A percentile compares a stretch with the other conserved stretches of the same genome.
Evolutionary conservation across 1,140 invertebrate genomes (phyloP).

Genomic region (Macrosteles quadrilineatus): DNA sequence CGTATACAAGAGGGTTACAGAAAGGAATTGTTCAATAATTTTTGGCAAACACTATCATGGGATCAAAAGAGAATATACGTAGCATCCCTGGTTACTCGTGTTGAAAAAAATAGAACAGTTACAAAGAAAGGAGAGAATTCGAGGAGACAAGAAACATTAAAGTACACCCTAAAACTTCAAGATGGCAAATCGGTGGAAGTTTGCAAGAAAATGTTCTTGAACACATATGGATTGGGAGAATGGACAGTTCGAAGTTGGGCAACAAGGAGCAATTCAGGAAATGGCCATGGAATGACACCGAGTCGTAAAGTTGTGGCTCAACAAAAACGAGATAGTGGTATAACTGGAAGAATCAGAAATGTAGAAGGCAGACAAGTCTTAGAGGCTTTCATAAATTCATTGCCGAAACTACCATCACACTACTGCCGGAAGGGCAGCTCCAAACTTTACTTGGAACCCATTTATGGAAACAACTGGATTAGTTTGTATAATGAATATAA

Average conservation of each 20-base stretch:
- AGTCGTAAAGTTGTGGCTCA: neutral
- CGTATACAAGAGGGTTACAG: slow-evolving; percentile 9
- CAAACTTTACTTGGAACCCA: slow-evolving; percentile 31
- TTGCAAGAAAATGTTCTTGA: slow-evolving; percentile 23
- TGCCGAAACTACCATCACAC: slow-evolving; percentile 32
- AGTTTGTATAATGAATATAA: slow-evolving; percentile 20
- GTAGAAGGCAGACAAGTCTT: slow-evolving; percentile 12
- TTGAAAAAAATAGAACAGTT: slow-evolving; percentile 18
- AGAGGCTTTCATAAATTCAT: slow-evolving; percentile 4
- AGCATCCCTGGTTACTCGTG: neutral
- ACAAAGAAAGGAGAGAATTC: slow-evolving; percentile 14
- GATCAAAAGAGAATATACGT: slow-evolving; percentile 26
- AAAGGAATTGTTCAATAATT: slow-evolving; percentile 10
- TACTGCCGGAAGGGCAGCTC: slow-evolving; percentile 27
- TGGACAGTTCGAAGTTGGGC: slow-evolving; percentile 26
- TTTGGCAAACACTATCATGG: slow-evolving; percentile 25
- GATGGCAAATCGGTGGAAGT: slow-evolving; percentile 4
- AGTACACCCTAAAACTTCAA: slow-evolving; percentile 18
- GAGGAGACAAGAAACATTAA: slow-evolving; percentile 8
- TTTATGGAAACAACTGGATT: slow-evolving; percentile 26
- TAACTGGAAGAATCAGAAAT: neutral
- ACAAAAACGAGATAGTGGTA: neutral
- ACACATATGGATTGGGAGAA: slow-evolving; percentile 14
- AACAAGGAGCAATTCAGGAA: slow-evolving; percentile 10
- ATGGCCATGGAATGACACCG: slow-evolving; percentile 23